phyloP scores from a whole-genome alignment of 2,888 invertebrate species.

The Andrena bucephala region DNA sequence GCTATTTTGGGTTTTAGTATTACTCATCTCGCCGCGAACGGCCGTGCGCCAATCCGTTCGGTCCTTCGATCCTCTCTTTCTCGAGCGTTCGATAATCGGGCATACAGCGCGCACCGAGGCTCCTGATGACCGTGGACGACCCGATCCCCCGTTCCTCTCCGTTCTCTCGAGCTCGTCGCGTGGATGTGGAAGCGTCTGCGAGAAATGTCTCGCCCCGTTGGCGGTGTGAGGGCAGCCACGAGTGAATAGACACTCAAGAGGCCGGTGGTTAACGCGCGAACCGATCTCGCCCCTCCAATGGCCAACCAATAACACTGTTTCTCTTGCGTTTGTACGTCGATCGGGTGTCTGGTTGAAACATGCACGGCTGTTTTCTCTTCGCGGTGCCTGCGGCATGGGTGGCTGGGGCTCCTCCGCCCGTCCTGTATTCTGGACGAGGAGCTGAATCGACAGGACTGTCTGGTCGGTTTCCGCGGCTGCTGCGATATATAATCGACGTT shows the following conservation, averaged over 20 bases:
- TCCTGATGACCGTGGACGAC: not conserved
- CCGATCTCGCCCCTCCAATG: not conserved
- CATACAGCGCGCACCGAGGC: slow-evolving; percentile 16
- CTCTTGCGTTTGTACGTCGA: not conserved
- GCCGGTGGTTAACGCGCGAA: slow-evolving; percentile 8
- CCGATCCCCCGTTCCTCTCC: not conserved
- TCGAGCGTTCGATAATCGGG: slow-evolving; percentile 21
- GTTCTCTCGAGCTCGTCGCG: slow-evolving; percentile 16
- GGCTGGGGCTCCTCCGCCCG: not conserved
- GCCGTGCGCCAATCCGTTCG: slow-evolving; percentile 6
- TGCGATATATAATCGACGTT: slow-evolving; percentile 5
- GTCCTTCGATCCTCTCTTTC: not conserved
- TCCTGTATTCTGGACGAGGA: not conserved
- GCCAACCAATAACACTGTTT: not conserved
- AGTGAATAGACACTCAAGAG: not conserved
- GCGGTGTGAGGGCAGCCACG: slow-evolving; percentile 45
- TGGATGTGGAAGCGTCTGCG: slow-evolving; percentile 13
- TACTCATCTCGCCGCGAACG: slow-evolving; percentile 68
- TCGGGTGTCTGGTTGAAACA: not conserved
- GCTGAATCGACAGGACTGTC: not conserved
- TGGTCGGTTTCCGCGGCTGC: not conserved
- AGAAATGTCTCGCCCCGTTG: slow-evolving; percentile 30
- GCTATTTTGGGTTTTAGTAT: slow-evolving; percentile 83
- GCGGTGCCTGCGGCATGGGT: not conserved
- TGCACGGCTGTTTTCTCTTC: not conserved